Evolutionary conservation across 2,888 invertebrate species (phyloP), one percentile per base, ranked within the genome.

Genomic region (Brachyptera risi): DNA sequence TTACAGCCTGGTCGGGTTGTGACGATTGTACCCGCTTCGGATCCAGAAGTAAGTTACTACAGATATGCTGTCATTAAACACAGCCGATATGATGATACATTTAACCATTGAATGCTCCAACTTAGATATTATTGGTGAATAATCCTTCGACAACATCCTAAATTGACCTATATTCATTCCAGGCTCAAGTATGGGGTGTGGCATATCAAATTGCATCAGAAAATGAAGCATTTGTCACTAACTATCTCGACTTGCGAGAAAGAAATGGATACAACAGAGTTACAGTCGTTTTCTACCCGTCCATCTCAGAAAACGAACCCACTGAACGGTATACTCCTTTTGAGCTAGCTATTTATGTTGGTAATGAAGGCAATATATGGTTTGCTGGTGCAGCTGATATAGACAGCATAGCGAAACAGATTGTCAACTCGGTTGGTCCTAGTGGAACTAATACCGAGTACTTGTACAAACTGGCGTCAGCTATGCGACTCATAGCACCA

Each of bases 401-500:
- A 63, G 82, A 86, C 58, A 82, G 81, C 5, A 92, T 97, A 68
- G 96, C 95, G 0, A 75, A 80, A 37, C 91, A 94, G 76, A 88
- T 97, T 35, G 78, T 83, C 23, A 76, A 76, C 19, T 82, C 86
- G 13, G 76, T 78, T 17, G 97, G 97, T 0, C 90, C 91, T 0
- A 96, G 96, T 73, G 97, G 97, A 0, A 74, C 86, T 0, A 98
- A 98, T 74, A 85, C 86, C 40, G 97, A 97, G 69, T 98, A 98
- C 79, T 81, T 97, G 0, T 89, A 90, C 69, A 88, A 90, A 68
- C 78, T 96, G 66, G 92, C 90, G 0, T 76, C 84, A 49, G 83
- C 90, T 0, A 89, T 95, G 88, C 79, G 88, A 61, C 73, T 78
- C 42, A 78, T 94, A 26, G 88, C 86, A 27, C 90, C 91, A 0